phyloP scores from a whole-genome alignment of 30 jellyfish, hydroid and myxozoan species.

The Chironex yamaguchii region DNA sequence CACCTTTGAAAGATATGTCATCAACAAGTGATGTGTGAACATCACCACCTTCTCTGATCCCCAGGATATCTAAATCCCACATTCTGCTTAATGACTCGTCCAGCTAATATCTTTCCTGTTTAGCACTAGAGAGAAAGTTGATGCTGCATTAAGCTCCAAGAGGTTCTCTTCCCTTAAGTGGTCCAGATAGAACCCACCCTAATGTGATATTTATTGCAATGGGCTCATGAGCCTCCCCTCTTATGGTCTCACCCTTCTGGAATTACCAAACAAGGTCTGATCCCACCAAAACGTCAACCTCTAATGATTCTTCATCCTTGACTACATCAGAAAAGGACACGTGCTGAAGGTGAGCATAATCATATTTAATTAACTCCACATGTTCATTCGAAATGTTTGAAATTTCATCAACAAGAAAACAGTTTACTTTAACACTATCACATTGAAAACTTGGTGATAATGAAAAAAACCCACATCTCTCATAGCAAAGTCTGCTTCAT shows the following conservation, averaged over 20 bases:
- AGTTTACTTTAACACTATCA: background rate
- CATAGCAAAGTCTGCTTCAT: background rate
- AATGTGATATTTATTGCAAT: constrained; percentile 19
- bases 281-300: background rate
- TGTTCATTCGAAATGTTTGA: constrained; percentile 12
- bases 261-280: constrained; percentile 17
- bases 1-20: background rate
- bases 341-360: constrained; percentile 1
- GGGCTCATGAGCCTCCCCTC: constrained; percentile 48
- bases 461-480: background rate
- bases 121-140: no score
- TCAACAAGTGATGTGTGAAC: background rate
- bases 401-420: constrained; percentile 4
- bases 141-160: no score
- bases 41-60: no score
- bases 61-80: no score
- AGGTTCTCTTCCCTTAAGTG: background rate
- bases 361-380: constrained; percentile 1
- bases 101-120: no score
- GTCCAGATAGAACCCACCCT: constrained; percentile 45
- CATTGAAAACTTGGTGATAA: background rate
- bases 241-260: constrained; percentile 14
- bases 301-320: background rate
- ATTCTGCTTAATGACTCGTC: no score
- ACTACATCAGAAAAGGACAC: constrained; percentile 10